Evolutionary conservation across 2,888 invertebrate genomes (phyloP), one percentile per base, ranked within the genome.

Genomic region (Schizotus pectinicornis): DNA sequence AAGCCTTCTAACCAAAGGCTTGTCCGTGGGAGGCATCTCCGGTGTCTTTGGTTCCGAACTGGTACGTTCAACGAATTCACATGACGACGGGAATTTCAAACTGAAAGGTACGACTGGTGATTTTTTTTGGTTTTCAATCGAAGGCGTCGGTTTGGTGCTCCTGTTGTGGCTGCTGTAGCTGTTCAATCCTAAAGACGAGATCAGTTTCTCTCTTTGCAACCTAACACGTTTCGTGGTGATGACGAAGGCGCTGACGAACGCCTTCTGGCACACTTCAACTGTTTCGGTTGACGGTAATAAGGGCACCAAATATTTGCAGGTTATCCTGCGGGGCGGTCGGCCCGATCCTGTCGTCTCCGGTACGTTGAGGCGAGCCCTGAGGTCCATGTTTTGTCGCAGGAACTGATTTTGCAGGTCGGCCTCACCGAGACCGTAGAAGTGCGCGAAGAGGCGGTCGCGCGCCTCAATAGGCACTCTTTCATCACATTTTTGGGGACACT

Each of bases 401-500:
- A 82, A 83, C 54, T 78, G 77, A 64, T 83, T 83, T 65, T 83
- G 83, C 52, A 74, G 68, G 64, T 80, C 80, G 53, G 81, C 80
- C 65, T 82, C 82, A 43, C 79, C 81, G 52, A 83, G 72, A 50
- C 79, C 80, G 69, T 81, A 81, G 69, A 83, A 83, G 62, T 82
- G 79, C 36, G 75, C 70, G 68, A 82, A 82, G n/a, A 83, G 77
- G 39, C 76, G 74, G 48, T 80, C 77, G 39, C 81, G 77, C 34
- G 80, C 77, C 61, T 81, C 80, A 53, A 71, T 64, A 32, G 82
- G 79, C 61, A 83, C 80, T 63, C 81, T 77, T 54, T 81, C 80
- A 66, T 81, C 81, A 73, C 83, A 83, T 77, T 80, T 81, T 75
- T 83, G 83, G 7, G 83, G 83, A 67, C 83, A 83, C 61, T 81